Evolutionary conservation across 2,797 vertebrate genomes (phyloP).

Genomic region (Sparus aurata): DNA sequence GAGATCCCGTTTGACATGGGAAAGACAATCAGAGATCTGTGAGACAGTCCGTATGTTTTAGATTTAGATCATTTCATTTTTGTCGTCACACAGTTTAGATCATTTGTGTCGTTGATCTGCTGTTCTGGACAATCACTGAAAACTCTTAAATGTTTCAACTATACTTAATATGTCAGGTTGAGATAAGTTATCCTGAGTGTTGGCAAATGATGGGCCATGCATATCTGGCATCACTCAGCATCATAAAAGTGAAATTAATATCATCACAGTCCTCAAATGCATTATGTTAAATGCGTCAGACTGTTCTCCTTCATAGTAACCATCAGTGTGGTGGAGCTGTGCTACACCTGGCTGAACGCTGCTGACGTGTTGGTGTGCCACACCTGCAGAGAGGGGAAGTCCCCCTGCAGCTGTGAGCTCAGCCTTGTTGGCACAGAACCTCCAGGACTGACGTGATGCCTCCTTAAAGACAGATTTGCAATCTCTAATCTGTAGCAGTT

Average conservation of each 20-base stretch:
- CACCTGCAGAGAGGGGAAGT: not conserved
- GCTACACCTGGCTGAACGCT: not conserved
- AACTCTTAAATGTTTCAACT: no score
- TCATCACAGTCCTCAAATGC: not conserved
- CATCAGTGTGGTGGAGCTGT: no score
- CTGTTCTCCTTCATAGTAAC: no score
- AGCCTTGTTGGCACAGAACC: not conserved
- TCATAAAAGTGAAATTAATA: not conserved
- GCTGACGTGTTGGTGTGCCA: not conserved
- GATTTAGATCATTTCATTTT: not conserved
- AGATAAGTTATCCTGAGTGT: not conserved
- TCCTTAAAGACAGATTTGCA: no score
- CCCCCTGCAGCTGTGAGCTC: rapidly evolving
- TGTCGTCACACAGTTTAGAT: not conserved
- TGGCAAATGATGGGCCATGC: no score
- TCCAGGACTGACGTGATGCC: not conserved
- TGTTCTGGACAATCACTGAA: no score
- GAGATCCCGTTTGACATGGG: not conserved
- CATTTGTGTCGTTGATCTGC: no score
- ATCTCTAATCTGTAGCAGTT: no score
- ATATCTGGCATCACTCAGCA: no score
- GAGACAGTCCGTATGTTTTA: not conserved
- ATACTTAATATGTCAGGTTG: no score
- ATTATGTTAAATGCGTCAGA: not conserved
- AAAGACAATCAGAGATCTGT: no score